These are phyloP conservation scores for Cheilinus undulatus DNA, from an alignment of 2,113 vertebrate genomes.

Conservation along the genomic window DNA sequence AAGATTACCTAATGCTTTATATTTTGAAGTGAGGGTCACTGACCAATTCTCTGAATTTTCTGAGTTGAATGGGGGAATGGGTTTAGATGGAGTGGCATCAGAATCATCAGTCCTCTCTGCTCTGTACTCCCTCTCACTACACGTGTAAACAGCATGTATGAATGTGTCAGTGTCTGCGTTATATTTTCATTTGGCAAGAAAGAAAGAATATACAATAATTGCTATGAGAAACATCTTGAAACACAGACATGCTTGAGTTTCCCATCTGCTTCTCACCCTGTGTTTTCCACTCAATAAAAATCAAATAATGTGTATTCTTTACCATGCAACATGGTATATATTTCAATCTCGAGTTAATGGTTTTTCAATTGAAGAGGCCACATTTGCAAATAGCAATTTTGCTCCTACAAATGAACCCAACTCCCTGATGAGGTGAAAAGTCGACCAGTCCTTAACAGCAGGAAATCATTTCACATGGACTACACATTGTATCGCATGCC, in stretches of 20 bases:
- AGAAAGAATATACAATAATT: constrained; percentile 16
- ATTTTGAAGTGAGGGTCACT: neutral
- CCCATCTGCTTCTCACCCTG: constrained; percentile 54
- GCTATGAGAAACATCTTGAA: constrained; percentile 25
- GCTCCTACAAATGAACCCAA: constrained; percentile 70
- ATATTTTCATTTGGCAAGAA: constrained; percentile 20
- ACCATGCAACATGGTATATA: constrained; percentile 59
- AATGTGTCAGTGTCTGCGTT: too few relatives aligned
- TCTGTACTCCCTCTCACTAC: too few relatives aligned
- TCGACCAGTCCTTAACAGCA: constrained; percentile 43
- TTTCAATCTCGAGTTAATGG: constrained; percentile 76
- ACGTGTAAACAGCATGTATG: too few relatives aligned
- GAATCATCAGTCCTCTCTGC: neutral
- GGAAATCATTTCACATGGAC: constrained; percentile 26
- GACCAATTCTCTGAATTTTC: neutral
- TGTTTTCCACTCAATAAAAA: constrained; percentile 67
- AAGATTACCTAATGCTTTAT: neutral
- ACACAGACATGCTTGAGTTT: constrained; percentile 33
- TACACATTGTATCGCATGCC: constrained; percentile 54
- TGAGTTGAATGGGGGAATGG: too few relatives aligned
- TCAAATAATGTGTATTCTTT: constrained; percentile 67
- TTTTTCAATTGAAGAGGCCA: constrained; percentile 66
- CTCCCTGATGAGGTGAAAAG: constrained; percentile 69
- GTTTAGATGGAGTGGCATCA: neutral
- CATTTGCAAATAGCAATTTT: constrained; percentile 73